Evolutionary conservation across 2,797 vertebrate species (phyloP), one percentile per base, ranked within the genome.

Genomic region (Argentina silus): DNA sequence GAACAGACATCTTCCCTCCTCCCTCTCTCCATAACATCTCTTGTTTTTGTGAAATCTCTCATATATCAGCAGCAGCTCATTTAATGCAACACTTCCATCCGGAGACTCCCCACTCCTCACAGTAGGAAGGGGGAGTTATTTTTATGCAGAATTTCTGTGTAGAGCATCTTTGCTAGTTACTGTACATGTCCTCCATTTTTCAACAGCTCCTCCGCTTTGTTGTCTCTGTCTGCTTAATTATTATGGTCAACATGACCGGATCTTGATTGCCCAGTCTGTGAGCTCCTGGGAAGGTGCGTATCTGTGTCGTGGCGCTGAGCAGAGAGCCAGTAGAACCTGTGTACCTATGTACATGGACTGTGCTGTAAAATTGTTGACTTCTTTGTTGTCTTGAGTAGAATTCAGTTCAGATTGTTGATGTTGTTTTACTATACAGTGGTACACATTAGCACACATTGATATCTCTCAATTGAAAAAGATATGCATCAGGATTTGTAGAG

Each of bases 211-310:
- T 64, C 78, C 79, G 1, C 74, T 83, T 72, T 87, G 84, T 87
- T 85, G 84, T 86, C 79, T 85, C 74, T 85, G 75, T 75, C 78
- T 86, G 48, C 79, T 86, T 86, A 80, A 80, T 85, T 85, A 85
- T 88, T 81, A 85, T 76, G 81, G 81, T 64, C 82, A 81, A 56
- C 84, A 75, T 75, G 81, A 83, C 69, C 72, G 64, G 79, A 76
- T 78, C 63, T 73, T 82, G 77, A 78, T 79, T 75, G 79, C 76
- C 63, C 83, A 83, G 43, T 79, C 82, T 73, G 79, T 78, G 67
- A 81, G 76, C 79, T 76, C 76, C 61, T 85, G 85, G 81, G 84
- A 84, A 85, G 82, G 83, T 84, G 76, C 65, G 80, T 85, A 81
- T 73, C 9, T 76, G 67, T 78, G 27, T 71, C 53, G 60, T 67